These are phyloP conservation scores for Adelges cooleyi DNA, from an alignment of 1,140 invertebrate species.

Conservation along the genomic window DNA sequence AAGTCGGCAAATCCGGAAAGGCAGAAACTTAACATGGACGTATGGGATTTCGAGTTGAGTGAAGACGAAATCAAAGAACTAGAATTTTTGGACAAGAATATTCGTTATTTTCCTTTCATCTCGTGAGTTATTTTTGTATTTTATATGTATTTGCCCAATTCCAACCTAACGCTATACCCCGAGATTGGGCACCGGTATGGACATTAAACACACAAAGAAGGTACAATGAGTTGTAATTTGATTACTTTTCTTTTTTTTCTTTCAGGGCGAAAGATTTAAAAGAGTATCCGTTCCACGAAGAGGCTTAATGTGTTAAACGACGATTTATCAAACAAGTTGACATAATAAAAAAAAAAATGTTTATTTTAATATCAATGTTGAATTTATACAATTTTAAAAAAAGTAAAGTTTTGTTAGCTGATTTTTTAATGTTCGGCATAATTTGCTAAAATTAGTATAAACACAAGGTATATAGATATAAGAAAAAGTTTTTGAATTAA, in stretches of 20 bases:
- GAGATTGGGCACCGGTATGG: too few species aligned
- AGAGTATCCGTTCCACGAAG: slow-evolving; percentile 35
- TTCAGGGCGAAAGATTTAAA: slow-evolving; percentile 32
- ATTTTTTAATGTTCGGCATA: too few species aligned
- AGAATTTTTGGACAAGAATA: slow-evolving; percentile 37
- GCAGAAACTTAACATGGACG: slow-evolving; percentile 56
- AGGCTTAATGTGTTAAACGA: slow-evolving; percentile 30
- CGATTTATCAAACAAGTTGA: too few species aligned
- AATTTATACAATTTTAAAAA: too few species aligned
- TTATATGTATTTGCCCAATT: neutral
- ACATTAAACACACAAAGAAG: too few species aligned
- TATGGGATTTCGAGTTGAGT: slow-evolving; percentile 57
- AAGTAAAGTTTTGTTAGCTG: too few species aligned
- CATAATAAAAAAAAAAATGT: too few species aligned
- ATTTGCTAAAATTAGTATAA: too few species aligned
- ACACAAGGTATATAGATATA: too few species aligned
- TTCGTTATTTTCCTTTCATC: slow-evolving; percentile 34
- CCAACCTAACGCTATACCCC: neutral
- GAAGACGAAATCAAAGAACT: slow-evolving; percentile 42
- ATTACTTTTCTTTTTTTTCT: neutral
- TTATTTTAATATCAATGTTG: too few species aligned
- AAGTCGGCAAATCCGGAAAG: slow-evolving; percentile 55
- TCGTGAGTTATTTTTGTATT: slow-evolving; percentile 33
- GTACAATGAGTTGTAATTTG: slow-evolving; percentile 21
- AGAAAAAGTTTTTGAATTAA: too few species aligned